Evolutionary conservation across 2,888 invertebrate genomes (phyloP).

Genomic region (Caenorhabditis becei): DNA sequence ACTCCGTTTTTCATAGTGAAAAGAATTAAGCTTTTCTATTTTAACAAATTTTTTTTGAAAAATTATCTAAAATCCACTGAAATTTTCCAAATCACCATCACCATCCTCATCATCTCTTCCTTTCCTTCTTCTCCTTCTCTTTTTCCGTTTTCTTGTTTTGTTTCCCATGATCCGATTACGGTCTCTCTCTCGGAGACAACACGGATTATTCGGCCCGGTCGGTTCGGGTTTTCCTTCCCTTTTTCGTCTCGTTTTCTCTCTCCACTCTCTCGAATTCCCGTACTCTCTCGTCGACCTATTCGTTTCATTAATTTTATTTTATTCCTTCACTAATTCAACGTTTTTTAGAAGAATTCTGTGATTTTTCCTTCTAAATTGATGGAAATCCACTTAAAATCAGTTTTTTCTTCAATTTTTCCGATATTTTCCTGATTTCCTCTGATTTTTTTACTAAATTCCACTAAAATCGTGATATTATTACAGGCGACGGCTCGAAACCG

Average conservation of each 20-base stretch:
- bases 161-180: constrained; percentile 20
- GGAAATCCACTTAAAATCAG: too few species aligned
- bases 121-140: neutral
- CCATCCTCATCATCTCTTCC: neutral
- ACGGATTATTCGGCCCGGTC: constrained; percentile 22
- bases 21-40: too few species aligned
- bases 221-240: neutral
- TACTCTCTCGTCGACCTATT: neutral
- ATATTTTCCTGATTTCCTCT: neutral
- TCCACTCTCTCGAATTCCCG: neutral
- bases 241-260: constrained; percentile 4
- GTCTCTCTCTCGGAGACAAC: neutral
- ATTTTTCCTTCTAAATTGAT: too few species aligned
- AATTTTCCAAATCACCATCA: too few species aligned
- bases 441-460: neutral
- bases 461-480: neutral
- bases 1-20: too few species aligned
- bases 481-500: constrained; percentile 3
- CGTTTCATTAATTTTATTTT: too few species aligned
- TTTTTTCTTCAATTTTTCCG: too few species aligned
- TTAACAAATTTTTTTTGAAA: too few species aligned
- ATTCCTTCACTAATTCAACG: neutral
- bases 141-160: neutral
- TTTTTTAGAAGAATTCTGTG: too few species aligned
- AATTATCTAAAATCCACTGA: too few species aligned